phyloP scores from a whole-genome alignment of 2,797 vertebrate species.

The Sebastes cheni region DNA sequence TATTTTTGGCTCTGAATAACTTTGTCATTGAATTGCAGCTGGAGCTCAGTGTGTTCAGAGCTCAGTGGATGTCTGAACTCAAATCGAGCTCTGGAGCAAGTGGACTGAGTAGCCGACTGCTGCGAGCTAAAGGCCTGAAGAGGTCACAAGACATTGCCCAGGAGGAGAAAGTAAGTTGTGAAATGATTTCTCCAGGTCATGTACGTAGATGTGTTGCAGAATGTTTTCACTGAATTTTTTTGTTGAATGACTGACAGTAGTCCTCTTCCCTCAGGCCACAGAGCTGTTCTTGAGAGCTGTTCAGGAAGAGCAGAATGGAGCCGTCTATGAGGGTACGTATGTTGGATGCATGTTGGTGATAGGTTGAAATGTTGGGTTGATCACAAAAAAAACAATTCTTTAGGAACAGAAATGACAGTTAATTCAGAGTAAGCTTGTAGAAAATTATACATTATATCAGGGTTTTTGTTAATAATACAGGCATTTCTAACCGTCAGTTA shows the following conservation, averaged over 20 bases:
- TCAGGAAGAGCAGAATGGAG: slow-evolving; percentile 95
- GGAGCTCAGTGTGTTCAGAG: slow-evolving; percentile 94
- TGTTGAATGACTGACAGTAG: slow-evolving; percentile 17
- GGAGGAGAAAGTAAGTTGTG: slow-evolving; percentile 89
- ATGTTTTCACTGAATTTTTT: neutral
- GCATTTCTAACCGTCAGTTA: neutral
- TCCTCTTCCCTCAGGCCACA: slow-evolving; percentile 85
- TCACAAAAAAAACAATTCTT: neutral
- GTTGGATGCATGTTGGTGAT: neutral
- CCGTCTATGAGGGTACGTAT: slow-evolving; percentile 93
- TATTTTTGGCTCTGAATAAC: neutral
- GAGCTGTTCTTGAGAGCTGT: slow-evolving; percentile 97
- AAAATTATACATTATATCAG: neutral
- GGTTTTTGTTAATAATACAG: neutral
- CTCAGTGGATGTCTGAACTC: slow-evolving; percentile 98
- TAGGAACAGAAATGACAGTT: neutral
- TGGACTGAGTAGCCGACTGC: slow-evolving; percentile 71
- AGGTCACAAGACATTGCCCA: slow-evolving; percentile 88
- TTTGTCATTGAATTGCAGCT: slow-evolving; percentile 71
- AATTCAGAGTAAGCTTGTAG: neutral
- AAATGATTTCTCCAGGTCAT: neutral
- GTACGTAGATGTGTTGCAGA: neutral
- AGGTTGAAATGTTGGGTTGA: neutral
- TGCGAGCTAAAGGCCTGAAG: slow-evolving; percentile 81
- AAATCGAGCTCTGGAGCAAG: slow-evolving; percentile 82